phyloP scores from a whole-genome alignment of 2,888 invertebrate genomes.

The Epirrhoe alternata region DNA sequence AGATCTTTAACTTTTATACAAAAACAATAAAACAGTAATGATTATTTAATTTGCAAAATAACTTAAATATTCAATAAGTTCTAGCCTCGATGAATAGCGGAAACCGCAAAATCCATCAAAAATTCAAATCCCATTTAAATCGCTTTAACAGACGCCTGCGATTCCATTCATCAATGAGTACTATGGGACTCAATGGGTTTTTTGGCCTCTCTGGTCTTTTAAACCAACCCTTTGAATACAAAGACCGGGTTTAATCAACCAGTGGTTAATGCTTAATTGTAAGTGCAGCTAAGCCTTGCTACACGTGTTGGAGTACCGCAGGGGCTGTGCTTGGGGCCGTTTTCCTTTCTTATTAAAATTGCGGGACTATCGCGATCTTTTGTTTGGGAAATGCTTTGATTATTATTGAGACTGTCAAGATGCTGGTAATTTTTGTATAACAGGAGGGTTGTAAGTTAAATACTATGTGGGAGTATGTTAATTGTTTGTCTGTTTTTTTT shows the following conservation, averaged over 20 bases:
- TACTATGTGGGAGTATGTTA: neutral
- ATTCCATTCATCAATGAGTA: slow-evolving; percentile 52
- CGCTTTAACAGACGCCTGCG: slow-evolving; percentile 49
- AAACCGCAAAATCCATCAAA: slow-evolving; percentile 50
- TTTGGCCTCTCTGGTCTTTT: slow-evolving; percentile 67
- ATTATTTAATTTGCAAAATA: neutral
- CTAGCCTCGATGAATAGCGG: slow-evolving; percentile 50
- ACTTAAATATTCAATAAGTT: neutral
- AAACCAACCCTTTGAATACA: slow-evolving; percentile 75
- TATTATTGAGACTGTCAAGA: neutral
- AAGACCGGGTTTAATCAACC: slow-evolving; percentile 81
- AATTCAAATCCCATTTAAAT: slow-evolving; percentile 49
- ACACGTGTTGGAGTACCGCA: slow-evolving; percentile 79
- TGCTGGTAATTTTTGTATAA: neutral
- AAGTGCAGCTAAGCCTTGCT: slow-evolving; percentile 78
- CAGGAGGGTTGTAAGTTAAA: neutral
- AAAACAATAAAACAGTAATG: neutral
- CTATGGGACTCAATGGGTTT: slow-evolving; percentile 69
- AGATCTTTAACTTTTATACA: too few species aligned
- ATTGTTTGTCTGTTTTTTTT: neutral
- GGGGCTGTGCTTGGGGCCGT: slow-evolving; percentile 59
- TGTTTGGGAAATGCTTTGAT: slow-evolving; percentile 14
- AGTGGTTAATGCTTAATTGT: slow-evolving; percentile 83
- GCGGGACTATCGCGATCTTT: slow-evolving; percentile 30
- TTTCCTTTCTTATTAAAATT: slow-evolving; percentile 74